Percentiles rank a stretch among this genome's conserved stretches.
Conservation (phyloP, 1,140 invertebrate genomes). For the Drosophila oshimai region DNA sequence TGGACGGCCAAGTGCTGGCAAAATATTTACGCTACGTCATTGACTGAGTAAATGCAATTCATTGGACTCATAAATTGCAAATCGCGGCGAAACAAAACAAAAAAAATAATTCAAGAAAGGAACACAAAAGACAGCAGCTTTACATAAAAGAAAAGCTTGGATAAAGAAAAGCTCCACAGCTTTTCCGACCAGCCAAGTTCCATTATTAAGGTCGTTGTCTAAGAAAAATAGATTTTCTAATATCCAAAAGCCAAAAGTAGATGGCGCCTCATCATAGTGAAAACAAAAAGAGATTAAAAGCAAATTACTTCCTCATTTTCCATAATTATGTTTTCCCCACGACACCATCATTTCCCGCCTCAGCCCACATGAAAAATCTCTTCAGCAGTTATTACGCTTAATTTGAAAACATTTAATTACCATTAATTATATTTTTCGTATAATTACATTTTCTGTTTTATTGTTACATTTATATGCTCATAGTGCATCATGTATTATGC, state of each 20-base stretch:
- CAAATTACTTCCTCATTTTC: conserved; percentile 13
- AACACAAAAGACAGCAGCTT: conserved; percentile 7
- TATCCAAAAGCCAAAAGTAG: conserved; percentile 19
- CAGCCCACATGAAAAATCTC: neutral
- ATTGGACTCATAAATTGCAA: conserved; percentile 66
- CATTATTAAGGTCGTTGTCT: neutral
- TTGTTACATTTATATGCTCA: conserved; percentile 57
- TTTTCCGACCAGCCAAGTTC: neutral
- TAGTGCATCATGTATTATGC: conserved; percentile 55
- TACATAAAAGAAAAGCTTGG: neutral
- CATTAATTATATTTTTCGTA: conserved; percentile 78
- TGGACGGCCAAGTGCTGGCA: conserved; percentile 36
- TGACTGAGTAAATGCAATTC: conserved; percentile 52
- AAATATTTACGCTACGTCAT: conserved; percentile 53
- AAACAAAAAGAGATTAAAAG: neutral
- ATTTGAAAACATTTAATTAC: conserved; percentile 72
- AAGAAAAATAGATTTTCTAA: neutral
- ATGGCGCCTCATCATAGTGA: conserved; percentile 12
- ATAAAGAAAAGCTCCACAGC: neutral
- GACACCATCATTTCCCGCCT: neutral
- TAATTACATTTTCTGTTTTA: conserved; percentile 73
- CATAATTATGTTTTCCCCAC: conserved; percentile 9
- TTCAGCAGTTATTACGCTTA: conserved; percentile 53
- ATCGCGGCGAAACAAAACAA: conserved; percentile 7
- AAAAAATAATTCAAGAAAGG: conserved; percentile 40